Evolutionary conservation across 2,797 vertebrate species (phyloP).

Genomic region (Cetoscarus ocellatus): DNA sequence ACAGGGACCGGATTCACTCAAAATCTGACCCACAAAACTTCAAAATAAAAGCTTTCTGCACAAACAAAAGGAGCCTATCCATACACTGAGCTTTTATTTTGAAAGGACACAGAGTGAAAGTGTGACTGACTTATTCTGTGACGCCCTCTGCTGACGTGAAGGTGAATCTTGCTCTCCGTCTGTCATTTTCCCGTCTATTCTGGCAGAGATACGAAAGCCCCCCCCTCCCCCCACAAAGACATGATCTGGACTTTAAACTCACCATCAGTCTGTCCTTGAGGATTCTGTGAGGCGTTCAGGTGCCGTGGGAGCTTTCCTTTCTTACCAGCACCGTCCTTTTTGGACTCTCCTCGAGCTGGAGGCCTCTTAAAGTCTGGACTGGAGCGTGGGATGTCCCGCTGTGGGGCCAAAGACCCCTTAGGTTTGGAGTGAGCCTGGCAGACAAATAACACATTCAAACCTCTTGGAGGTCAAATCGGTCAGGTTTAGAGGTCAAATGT

Average conservation of each 20-base stretch:
- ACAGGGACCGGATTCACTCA: too few relatives aligned
- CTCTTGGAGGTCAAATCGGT: background rate
- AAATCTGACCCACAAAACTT: too few relatives aligned
- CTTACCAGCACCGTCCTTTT: background rate
- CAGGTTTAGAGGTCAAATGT: too few relatives aligned
- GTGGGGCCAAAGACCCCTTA: slow-evolving; percentile 2
- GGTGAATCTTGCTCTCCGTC: too few relatives aligned
- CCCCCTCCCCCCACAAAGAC: background rate
- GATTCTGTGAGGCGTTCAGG: slow-evolving; percentile 64
- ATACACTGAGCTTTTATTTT: too few relatives aligned
- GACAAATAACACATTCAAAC: background rate
- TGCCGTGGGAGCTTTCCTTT: slow-evolving; percentile 57
- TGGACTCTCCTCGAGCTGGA: slow-evolving; percentile 1
- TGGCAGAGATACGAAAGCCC: too few relatives aligned
- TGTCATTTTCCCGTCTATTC: too few relatives aligned
- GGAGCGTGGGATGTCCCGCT: background rate
- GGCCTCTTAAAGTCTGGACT: slow-evolving; percentile 70
- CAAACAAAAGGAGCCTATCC: too few relatives aligned
- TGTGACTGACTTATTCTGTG: too few relatives aligned
- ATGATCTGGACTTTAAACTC: slow-evolving; percentile 2
- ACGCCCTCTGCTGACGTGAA: too few relatives aligned
- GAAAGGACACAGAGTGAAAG: too few relatives aligned
- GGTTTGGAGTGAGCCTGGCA: slow-evolving; percentile 28
- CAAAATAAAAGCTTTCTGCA: too few relatives aligned
- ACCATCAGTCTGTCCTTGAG: slow-evolving; percentile 26